A percentile compares a stretch with the other conserved stretches of the same genome.
Evolutionary conservation across 2,888 invertebrate species (phyloP).

Genomic region (Ophion costatus): DNA sequence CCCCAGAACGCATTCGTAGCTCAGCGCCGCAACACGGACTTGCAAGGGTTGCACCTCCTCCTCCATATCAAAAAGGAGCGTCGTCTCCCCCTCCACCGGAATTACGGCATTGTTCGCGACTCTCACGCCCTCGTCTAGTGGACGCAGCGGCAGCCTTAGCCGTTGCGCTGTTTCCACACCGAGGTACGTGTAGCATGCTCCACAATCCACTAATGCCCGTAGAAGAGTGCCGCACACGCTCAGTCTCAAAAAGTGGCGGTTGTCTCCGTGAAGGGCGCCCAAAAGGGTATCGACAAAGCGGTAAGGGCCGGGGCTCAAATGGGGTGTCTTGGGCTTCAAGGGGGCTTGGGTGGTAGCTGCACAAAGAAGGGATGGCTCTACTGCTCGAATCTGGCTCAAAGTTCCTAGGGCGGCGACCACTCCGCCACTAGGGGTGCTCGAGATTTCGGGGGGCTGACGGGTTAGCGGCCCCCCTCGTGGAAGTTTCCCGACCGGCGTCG

Average conservation of each 20-base stretch:
- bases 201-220: no score
- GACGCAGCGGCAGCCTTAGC: neutral
- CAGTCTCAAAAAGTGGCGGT: neutral
- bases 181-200: neutral
- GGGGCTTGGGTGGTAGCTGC: no score
- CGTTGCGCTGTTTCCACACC: neutral
- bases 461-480: no score
- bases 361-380: neutral
- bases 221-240: no score
- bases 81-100: neutral
- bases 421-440: no score
- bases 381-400: no score
- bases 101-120: constrained; percentile 3
- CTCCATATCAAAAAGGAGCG: neutral
- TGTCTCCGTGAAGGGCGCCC: neutral
- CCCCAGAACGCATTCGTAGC: constrained; percentile 7
- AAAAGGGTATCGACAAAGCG: no score
- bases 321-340: neutral
- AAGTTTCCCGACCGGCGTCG: no score
- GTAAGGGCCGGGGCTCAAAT: neutral
- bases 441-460: no score
- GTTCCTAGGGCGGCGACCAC: no score
- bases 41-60: no score
- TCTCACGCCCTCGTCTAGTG: constrained; percentile 1
- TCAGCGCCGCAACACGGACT: no score